phyloP scores from a whole-genome alignment of 2,888 invertebrate species.

The Thymelicus lineola region DNA sequence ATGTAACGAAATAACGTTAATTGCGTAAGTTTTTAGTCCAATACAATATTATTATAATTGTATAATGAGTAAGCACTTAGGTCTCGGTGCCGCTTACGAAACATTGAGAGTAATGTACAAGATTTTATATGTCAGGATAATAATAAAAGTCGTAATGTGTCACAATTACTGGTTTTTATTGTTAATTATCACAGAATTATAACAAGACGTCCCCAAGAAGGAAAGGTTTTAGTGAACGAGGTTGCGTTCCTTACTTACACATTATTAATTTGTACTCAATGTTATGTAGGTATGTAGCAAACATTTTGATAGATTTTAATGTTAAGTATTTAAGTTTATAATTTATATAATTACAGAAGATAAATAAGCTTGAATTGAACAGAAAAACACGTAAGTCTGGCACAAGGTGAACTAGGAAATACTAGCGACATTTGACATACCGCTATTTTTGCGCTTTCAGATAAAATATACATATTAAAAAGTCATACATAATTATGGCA shows the following conservation, averaged over 20 bases:
- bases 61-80: conserved; percentile 2
- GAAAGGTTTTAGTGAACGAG: not conserved
- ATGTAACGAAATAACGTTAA: too few species aligned
- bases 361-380: too few species aligned
- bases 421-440: not conserved
- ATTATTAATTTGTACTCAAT: not conserved
- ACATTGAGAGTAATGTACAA: not conserved
- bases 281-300: not conserved
- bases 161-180: conserved; percentile 9
- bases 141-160: conserved; percentile 1
- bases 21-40: not conserved
- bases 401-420: not conserved
- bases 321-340: not conserved
- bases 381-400: not conserved
- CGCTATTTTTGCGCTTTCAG: not conserved
- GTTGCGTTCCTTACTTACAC: not conserved
- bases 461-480: too few species aligned
- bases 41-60: not conserved
- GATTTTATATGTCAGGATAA: not conserved
- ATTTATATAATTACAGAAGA: too few species aligned
- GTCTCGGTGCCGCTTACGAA: not conserved
- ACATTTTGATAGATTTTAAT: not conserved
- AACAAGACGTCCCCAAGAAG: not conserved
- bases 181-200: conserved; percentile 29
- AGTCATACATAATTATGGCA: too few species aligned